Conservation (phyloP, 2,113 vertebrate species). For the Nipponia nippon region DNA sequence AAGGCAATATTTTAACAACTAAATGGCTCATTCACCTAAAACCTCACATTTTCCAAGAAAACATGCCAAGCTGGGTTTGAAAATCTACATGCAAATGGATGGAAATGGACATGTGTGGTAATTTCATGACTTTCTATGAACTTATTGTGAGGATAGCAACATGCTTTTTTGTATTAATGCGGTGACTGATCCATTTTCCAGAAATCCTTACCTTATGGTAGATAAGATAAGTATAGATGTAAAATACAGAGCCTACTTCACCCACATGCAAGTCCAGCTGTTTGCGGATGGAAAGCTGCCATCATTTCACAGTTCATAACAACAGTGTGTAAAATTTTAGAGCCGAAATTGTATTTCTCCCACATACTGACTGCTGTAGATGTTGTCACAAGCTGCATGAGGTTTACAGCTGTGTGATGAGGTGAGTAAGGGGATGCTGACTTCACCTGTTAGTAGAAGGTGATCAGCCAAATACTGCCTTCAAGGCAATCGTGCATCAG, state of each 20-base stretch:
- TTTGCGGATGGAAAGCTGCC: neutral
- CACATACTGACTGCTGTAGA: neutral
- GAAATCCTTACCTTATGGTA: neutral
- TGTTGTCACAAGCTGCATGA: neutral
- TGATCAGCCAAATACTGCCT: neutral
- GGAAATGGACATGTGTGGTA: neutral
- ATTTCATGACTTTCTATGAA: neutral
- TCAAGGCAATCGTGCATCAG: neutral
- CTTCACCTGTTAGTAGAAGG: neutral
- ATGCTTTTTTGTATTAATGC: neutral
- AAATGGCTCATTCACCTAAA: neutral
- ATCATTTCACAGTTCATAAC: slow-evolving; percentile 24
- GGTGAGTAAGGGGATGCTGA: neutral
- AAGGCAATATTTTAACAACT: neutral
- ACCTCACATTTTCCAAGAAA: slow-evolving; percentile 39
- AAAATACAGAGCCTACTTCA: neutral
- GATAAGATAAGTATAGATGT: neutral
- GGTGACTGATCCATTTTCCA: neutral
- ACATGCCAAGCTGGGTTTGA: neutral
- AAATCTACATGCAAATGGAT: neutral
- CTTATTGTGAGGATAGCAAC: neutral
- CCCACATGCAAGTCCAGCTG: neutral
- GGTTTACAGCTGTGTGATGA: neutral
- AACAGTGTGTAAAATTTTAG: slow-evolving; percentile 17
- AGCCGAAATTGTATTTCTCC: neutral